Percentiles rank a stretch among this genome's conserved stretches.
Conservation (phyloP, 2,888 invertebrate genomes). For the Empis stercorea region DNA sequence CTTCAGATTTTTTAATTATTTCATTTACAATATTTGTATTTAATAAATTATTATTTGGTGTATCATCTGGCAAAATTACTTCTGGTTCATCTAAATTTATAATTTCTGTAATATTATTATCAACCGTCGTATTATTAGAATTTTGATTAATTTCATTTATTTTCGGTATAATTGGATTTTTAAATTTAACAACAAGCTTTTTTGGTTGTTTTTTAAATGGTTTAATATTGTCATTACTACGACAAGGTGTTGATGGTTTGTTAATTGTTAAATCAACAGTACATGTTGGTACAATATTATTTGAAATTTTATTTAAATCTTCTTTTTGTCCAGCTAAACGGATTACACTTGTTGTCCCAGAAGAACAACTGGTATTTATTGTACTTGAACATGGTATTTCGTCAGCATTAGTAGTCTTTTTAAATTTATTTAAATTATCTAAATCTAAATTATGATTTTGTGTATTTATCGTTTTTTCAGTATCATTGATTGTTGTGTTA, state of each 20-base stretch:
- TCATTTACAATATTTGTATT: too few species aligned
- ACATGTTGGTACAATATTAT: not conserved
- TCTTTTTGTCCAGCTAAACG: slow-evolving; percentile 26
- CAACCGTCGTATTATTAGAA: too few species aligned
- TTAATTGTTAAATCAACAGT: slow-evolving; percentile 4
- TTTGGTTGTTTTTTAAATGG: slow-evolving; percentile 9
- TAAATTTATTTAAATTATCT: not conserved
- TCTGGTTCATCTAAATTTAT: too few species aligned
- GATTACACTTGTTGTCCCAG: slow-evolving; percentile 32
- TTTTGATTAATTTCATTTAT: not conserved
- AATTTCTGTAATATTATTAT: too few species aligned
- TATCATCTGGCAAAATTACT: too few species aligned
- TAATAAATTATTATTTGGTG: too few species aligned
- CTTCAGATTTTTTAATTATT: too few species aligned
- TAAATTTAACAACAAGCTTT: slow-evolving; percentile 17
- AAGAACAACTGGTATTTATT: slow-evolving; percentile 5
- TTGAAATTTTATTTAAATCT: not conserved
- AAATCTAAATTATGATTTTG: too few species aligned
- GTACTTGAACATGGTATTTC: slow-evolving; percentile 10
- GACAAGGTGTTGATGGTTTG: slow-evolving; percentile 5
- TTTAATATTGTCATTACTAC: not conserved
- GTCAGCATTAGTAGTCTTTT: slow-evolving; percentile 15
- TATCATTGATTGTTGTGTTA: slow-evolving; percentile 14
- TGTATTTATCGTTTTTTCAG: slow-evolving; percentile 10
- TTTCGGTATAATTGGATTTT: slow-evolving; percentile 7